A percentile compares a stretch with the other conserved stretches of the same genome.
Evolutionary conservation across 1,140 invertebrate species (phyloP).

Genomic region (Temnothorax curvispinosus): DNA sequence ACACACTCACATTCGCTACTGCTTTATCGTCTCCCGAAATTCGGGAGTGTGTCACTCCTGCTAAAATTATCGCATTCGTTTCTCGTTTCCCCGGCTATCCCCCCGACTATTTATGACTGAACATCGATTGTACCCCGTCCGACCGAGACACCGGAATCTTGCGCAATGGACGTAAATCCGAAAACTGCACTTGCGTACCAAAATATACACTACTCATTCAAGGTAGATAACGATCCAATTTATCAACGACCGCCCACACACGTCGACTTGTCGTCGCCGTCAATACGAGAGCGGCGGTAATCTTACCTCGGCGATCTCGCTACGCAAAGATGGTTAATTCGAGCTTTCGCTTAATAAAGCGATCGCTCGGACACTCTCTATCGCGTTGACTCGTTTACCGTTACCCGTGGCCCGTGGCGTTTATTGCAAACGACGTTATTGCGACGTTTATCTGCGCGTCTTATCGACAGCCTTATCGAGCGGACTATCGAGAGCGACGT

Average conservation of each 20-base stretch:
- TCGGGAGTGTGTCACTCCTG: slow-evolving; percentile 1
- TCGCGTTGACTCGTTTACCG: neutral
- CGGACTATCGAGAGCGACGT: slow-evolving; percentile 33
- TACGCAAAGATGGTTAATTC: slow-evolving; percentile 21
- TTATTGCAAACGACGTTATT: neutral
- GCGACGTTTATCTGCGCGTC: neutral
- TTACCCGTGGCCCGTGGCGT: too few relatives aligned
- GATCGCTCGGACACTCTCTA: slow-evolving; percentile 4
- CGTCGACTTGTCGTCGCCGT: neutral
- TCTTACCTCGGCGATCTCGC: slow-evolving; percentile 41
- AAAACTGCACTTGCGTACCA: neutral
- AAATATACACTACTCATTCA: slow-evolving; percentile 8
- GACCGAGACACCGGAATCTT: slow-evolving; percentile 18
- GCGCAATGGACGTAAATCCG: slow-evolving; percentile 46
- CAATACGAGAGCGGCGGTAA: neutral
- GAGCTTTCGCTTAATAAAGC: slow-evolving; percentile 18
- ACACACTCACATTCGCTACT: neutral
- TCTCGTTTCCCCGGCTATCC: neutral
- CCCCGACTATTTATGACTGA: slow-evolving; percentile 50
- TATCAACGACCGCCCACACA: slow-evolving; percentile 8
- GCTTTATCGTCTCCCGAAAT: neutral
- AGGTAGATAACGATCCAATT: neutral
- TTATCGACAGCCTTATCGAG: slow-evolving; percentile 12
- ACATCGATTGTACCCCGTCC: slow-evolving; percentile 47
- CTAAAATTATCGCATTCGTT: slow-evolving; percentile 29